Percentiles rank a stretch among this genome's conserved stretches.
phyloP scores from a whole-genome alignment of 2,113 vertebrate species.

The Sinosuthora webbiana region DNA sequence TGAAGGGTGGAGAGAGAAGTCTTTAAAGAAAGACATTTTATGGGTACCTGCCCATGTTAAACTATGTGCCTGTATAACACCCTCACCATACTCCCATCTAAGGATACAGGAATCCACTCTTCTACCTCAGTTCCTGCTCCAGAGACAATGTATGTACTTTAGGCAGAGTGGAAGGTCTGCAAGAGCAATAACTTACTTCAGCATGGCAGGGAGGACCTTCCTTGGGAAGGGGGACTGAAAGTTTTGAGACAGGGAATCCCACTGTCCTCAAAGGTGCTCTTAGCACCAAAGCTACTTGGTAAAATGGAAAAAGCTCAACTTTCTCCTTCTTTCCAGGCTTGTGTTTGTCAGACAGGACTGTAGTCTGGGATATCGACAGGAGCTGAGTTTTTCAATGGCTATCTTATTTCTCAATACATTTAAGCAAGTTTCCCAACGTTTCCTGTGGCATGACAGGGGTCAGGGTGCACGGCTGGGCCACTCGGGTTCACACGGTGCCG shows the following conservation, averaged over 20 bases:
- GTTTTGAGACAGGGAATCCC: not conserved
- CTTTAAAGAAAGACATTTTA: not conserved
- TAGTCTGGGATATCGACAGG: not conserved
- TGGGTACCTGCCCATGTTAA: not conserved
- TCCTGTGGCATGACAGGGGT: not conserved
- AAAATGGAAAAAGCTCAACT: not conserved
- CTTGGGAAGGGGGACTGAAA: not conserved
- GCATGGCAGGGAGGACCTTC: not conserved
- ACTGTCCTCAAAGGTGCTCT: not conserved
- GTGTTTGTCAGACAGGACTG: not conserved
- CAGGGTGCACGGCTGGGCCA: not conserved
- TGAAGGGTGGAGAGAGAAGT: not conserved
- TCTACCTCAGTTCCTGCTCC: not conserved
- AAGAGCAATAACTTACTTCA: not conserved
- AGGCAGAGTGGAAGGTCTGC: not conserved
- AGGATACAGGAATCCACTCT: not conserved
- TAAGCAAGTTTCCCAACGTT: not conserved
- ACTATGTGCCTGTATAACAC: not conserved
- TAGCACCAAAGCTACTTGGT: accelerated
- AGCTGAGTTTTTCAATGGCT: not conserved
- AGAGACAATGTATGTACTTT: not conserved
- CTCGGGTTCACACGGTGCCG: accelerated
- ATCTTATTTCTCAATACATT: not conserved
- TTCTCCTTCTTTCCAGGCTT: not conserved
- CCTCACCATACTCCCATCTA: not conserved